These are phyloP conservation scores for Agraylea sexmaculata DNA, from an alignment of 1,140 invertebrate species.

Conservation along the genomic window DNA sequence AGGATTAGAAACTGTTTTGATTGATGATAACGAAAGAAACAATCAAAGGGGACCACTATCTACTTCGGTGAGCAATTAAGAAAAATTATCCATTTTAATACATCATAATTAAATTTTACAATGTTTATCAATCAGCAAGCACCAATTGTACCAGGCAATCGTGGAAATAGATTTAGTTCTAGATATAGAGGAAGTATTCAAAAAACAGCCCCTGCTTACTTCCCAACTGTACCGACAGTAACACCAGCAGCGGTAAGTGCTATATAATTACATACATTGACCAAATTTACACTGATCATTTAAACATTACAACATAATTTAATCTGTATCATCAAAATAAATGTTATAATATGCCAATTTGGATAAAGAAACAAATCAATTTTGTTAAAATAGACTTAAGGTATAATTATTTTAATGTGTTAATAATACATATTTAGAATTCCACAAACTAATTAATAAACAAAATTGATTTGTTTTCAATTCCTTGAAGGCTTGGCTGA, in stretches of 20 bases:
- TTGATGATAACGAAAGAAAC: conserved; percentile 9
- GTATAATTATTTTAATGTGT: neutral
- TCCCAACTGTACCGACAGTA: conserved; percentile 37
- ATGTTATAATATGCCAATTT: conserved; percentile 1
- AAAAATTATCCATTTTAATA: neutral
- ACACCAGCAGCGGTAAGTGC: conserved; percentile 41
- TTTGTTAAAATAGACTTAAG: conserved; percentile 12
- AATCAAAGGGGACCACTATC: neutral
- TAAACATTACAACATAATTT: neutral
- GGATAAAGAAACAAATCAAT: conserved; percentile 20
- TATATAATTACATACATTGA: conserved; percentile 17
- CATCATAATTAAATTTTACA: neutral
- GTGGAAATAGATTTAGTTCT: conserved; percentile 37
- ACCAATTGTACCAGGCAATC: conserved; percentile 30
- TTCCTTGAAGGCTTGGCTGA: conserved; percentile 38
- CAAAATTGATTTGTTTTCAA: conserved; percentile 22
- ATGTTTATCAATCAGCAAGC: conserved; percentile 27
- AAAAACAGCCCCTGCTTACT: conserved; percentile 28
- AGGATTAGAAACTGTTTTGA: conserved; percentile 9
- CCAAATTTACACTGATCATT: conserved; percentile 6
- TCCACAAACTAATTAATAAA: conserved; percentile 1
- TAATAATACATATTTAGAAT: conserved; percentile 1
- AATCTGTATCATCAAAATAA: conserved; percentile 2
- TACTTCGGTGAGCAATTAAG: neutral
- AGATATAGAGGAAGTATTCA: conserved; percentile 33